A percentile compares a stretch with the other conserved stretches of the same genome.
Conservation (phyloP, 2,888 invertebrate genomes). For the Endomychus coccineus region DNA sequence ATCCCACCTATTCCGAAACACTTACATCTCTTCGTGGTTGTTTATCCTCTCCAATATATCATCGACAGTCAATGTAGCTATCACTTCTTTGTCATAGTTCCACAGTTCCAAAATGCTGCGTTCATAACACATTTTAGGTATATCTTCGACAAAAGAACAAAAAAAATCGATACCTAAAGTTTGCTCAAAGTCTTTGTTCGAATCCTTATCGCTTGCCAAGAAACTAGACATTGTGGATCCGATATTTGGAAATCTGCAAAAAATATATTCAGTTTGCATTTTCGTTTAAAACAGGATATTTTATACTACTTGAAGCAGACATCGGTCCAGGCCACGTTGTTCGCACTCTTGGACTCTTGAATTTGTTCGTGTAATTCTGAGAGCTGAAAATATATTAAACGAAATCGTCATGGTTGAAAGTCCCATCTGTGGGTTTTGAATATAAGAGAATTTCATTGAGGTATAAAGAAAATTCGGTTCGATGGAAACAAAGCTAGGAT, state of each 20-base stretch:
- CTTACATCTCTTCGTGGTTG: constrained; percentile 46
- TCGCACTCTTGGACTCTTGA: constrained; percentile 24
- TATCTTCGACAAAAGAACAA: constrained; percentile 55
- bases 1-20: constrained; percentile 2
- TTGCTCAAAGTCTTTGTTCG: too few species aligned
- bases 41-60: constrained; percentile 59
- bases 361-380: constrained; percentile 30
- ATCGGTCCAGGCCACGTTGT: constrained; percentile 43
- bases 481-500: too few species aligned
- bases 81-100: constrained; percentile 51
- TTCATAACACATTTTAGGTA: constrained; percentile 56
- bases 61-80: constrained; percentile 50
- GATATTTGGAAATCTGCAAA: constrained; percentile 12
- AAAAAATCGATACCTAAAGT: too few species aligned
- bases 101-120: constrained; percentile 64
- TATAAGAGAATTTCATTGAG: too few species aligned
- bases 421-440: too few species aligned
- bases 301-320: constrained; percentile 49
- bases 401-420: too few species aligned
- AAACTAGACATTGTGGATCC: constrained; percentile 7
- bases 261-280: neutral
- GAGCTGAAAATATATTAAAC: constrained; percentile 24
- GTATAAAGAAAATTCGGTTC: too few species aligned
- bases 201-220: constrained; percentile 10
- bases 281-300: constrained; percentile 4